A percentile compares a stretch with the other conserved stretches of the same genome.
Conservation (phyloP, 2,888 invertebrate species). For the Pristionchus entomophagus region DNA sequence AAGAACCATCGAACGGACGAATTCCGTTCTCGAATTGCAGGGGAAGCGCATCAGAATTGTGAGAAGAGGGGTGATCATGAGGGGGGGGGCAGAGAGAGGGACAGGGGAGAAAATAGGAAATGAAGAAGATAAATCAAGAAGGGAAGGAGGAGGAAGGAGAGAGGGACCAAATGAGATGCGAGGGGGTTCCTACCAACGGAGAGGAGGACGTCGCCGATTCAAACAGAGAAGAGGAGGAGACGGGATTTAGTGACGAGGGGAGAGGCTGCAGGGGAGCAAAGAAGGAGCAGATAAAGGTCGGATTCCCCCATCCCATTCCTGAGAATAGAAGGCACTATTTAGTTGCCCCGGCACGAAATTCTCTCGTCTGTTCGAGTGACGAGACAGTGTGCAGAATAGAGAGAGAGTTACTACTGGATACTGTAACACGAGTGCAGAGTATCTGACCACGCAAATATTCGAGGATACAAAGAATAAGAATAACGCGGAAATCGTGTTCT, state of each 20-base stretch:
- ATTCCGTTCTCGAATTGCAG: too few relatives aligned
- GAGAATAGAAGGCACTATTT: background rate
- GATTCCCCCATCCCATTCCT: background rate
- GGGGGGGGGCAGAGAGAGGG: background rate
- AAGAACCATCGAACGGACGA: too few relatives aligned
- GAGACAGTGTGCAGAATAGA: too few relatives aligned
- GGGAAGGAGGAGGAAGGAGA: background rate
- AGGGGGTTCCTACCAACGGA: background rate
- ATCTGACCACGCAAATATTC: too few relatives aligned
- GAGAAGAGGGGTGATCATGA: background rate
- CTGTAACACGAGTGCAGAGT: too few relatives aligned
- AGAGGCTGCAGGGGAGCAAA: too few relatives aligned
- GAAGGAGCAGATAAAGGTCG: too few relatives aligned
- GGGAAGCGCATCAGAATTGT: background rate
- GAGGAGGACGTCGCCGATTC: too few relatives aligned
- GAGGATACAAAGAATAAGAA: too few relatives aligned
- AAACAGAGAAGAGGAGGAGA: background rate
- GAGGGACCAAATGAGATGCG: slow-evolving; percentile 13
- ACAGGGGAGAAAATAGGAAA: background rate
- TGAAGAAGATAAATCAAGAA: background rate
- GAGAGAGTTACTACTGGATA: background rate
- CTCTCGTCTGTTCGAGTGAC: too few relatives aligned
- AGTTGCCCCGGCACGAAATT: background rate
- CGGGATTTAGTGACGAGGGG: slow-evolving; percentile 13
- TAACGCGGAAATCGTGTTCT: too few relatives aligned